Base-by-base conservation (phyloP, 2,888 invertebrate species). In the Meiosimyza decipiens region DNA sequence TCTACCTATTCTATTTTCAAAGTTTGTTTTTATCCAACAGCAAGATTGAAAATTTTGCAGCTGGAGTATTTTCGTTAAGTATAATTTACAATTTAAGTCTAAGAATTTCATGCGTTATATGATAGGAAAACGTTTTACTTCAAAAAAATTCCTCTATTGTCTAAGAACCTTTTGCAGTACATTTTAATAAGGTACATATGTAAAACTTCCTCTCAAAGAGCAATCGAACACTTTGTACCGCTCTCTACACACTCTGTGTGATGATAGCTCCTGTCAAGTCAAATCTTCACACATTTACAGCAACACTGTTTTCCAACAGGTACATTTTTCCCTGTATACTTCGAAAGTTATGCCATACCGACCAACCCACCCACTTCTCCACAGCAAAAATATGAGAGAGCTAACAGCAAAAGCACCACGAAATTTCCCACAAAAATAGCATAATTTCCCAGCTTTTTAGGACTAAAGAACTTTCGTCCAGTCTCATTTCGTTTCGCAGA, bases 361-460 rank as follows among this genome's bases (percentile, higher is more conserved):
- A 28, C 16, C 63, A 49, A 47, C 47, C 47, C 40, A 47, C 62
- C 16, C 57, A 18, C 18, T 18, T 57, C 18, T 28, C 16, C 57
- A 12, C n/a, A 57, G 1, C 57, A 11, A 22, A 16, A 18, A 16
- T 18, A 40, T 40, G 16, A 12, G 28, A n/a, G 28, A 57, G 28
- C 57, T 12, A 57, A n/a, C 59, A 6, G 6, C 9, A 33, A 12
- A 54, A 18, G 40, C 67, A 51, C 47, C 55, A 55, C 18, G 57
- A 60, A 40, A 50, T 54, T 54, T 66, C 54, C 54, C 66, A 52
- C 66, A 54, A 66, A 59, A 68, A 50, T 50, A 40, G 6, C 60
- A 66, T 15, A 72, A 72, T 72, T 72, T 72, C 72, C 72, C 72
- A 55, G 63, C 49, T 66, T 72, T 72, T 60, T 40, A 28, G 28